These are phyloP conservation scores for Zeugodacus cucurbitae DNA, from an alignment of 1,140 invertebrate species.

Conservation along the genomic window DNA sequence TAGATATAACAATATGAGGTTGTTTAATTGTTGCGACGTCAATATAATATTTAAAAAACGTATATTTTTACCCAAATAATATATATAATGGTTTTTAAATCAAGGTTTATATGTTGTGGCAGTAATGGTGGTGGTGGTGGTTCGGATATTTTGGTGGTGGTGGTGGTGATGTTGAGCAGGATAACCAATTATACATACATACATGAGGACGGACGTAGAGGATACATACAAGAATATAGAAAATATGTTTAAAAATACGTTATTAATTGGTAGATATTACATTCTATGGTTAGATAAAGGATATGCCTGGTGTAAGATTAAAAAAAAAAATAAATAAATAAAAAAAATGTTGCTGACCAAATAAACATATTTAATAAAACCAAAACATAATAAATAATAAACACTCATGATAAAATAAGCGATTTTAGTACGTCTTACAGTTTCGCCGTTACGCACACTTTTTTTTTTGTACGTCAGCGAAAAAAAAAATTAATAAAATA, in stretches of 20 bases:
- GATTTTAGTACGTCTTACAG: too few species aligned
- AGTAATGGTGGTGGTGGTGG: conserved; percentile 10
- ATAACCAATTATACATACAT: conserved; percentile 46
- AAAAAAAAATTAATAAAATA: too few species aligned
- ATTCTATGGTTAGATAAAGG: background rate
- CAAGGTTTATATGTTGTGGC: background rate
- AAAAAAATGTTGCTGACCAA: too few species aligned
- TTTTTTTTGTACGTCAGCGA: too few species aligned
- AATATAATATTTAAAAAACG: background rate
- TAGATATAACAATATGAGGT: background rate
- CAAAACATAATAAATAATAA: too few species aligned
- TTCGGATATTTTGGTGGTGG: background rate
- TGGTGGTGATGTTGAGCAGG: conserved; percentile 35
- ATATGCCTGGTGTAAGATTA: too few species aligned
- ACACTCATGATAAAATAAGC: too few species aligned
- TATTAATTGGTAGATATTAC: background rate
- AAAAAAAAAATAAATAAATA: too few species aligned
- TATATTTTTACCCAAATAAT: background rate
- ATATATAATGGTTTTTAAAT: background rate
- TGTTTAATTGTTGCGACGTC: background rate
- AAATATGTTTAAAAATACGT: conserved; percentile 24
- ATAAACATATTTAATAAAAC: too few species aligned
- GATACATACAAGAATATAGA: conserved; percentile 40
- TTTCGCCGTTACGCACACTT: too few species aligned
- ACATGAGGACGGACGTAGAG: conserved; percentile 42